A percentile compares a stretch with the other conserved stretches of the same genome.
Conservation (phyloP, 2,113 vertebrate species). For the Agapornis roseicollis region DNA sequence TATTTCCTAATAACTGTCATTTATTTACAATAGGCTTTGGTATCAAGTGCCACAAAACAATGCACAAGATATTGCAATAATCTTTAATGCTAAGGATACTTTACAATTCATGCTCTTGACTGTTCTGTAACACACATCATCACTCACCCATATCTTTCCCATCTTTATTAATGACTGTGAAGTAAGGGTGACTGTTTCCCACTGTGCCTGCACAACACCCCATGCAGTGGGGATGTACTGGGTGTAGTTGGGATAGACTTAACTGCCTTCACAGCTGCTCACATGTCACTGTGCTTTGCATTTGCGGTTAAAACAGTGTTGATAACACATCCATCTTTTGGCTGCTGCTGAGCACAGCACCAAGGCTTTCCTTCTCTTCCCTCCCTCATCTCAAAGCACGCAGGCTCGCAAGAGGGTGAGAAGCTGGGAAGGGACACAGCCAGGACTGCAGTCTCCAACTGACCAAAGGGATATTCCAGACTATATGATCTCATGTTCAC, state of each 20-base stretch:
- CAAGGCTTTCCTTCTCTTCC: background rate
- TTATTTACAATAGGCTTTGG: background rate
- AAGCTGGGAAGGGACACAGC: background rate
- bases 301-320: background rate
- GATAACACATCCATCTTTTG: background rate
- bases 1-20: background rate
- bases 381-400: background rate
- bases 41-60: background rate
- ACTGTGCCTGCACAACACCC: background rate
- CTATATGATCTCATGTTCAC: background rate
- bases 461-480: background rate
- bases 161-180: background rate
- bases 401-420: background rate
- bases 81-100: background rate
- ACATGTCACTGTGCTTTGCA: accelerated
- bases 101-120: background rate
- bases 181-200: background rate
- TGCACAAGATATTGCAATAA: background rate
- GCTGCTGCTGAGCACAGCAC: background rate
- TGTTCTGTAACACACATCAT: background rate
- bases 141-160: background rate
- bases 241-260: background rate
- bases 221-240: background rate
- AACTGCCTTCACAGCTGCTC: background rate
- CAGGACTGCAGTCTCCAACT: background rate